Base-by-base conservation (phyloP, 2,888 invertebrate species). In the Lissocephala sabroskyi region DNA sequence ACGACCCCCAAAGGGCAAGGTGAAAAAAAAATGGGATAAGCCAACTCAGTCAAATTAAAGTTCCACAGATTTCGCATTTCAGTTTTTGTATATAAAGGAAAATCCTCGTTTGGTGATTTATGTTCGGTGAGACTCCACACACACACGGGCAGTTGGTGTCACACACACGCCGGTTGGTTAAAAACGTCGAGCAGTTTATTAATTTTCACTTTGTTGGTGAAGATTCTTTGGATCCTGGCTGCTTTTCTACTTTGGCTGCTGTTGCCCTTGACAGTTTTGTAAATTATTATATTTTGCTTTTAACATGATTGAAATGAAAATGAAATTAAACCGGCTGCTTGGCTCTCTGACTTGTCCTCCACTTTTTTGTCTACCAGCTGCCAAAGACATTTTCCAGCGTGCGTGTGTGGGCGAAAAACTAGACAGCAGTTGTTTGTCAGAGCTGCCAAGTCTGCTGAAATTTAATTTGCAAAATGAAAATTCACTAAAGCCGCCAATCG, bases 231-330 rank as follows among this genome's bases (percentile, higher is more conserved):
- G 23, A 23, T 23, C 23, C 23, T 23, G 23, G 23, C 23, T 17
- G 29, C 23, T 26, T 23, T 40, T 16, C 19, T 41, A 18, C 14
- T 43, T 41, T 44, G 36, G 17, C 11, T 37, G n/a, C 32, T 45
- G 42, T 9, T 44, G 45, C 45, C 37, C 41, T 52, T 64, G 78
- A 70, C 78, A 66, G 71, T 67, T 75, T 56, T 61, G 66, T 66
- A 78, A 78, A 73, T 75, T 78, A 71, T 71, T 75, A 78, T 78
- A 61, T 62, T 75, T 78, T 71, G 73, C 78, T 73, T 73, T 73
- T 73, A 73, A 67, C 71, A 64, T 73, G 71, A 73, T 73, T 73
- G 71, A 73, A 73, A 75, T 75, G 61, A 73, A 73, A 73, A 75
- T 75, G 61, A 73, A 73, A 78, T 73, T 73, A 73, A 70, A 73